Evolutionary conservation across 2,797 vertebrate species (phyloP).

Genomic region (Etheostoma nigrum): DNA sequence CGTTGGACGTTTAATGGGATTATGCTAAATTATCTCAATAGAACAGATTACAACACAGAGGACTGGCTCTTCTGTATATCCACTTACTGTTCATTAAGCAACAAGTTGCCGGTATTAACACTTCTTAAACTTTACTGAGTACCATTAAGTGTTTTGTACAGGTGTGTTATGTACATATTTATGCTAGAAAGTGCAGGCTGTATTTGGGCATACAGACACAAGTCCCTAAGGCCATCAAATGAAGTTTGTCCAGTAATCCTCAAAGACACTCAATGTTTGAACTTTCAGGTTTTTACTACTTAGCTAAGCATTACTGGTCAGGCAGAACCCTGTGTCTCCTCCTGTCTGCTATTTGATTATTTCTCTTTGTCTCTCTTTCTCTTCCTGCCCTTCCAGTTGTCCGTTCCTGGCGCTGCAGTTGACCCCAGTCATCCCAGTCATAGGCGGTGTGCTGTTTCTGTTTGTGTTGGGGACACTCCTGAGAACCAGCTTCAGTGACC

Average conservation of each 20-base stretch:
- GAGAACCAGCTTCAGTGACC: slow-evolving; percentile 98
- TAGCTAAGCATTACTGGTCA: neutral
- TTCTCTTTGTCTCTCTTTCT: slow-evolving; percentile 17
- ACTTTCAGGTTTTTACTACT: slow-evolving; percentile 1
- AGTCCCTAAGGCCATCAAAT: neutral
- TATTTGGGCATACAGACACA: slow-evolving; percentile 10
- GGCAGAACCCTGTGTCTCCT: neutral
- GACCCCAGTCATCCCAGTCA: slow-evolving; percentile 93
- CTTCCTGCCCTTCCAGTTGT: slow-evolving; percentile 85
- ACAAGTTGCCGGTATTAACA: slow-evolving; percentile 3
- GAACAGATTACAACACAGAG: slow-evolving; percentile 52
- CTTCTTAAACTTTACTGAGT: slow-evolving; percentile 5
- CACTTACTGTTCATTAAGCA: slow-evolving; percentile 39
- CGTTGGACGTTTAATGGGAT: slow-evolving; percentile 63
- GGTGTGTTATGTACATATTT: slow-evolving; percentile 1
- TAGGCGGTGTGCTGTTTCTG: slow-evolving; percentile 93
- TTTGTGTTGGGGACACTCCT: slow-evolving; percentile 97
- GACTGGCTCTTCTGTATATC: slow-evolving; percentile 27
- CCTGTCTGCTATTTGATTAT: neutral
- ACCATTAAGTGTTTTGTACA: neutral
- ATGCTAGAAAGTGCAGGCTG: slow-evolving; percentile 4
- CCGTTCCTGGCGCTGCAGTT: slow-evolving; percentile 89
- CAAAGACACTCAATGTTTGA: slow-evolving; percentile 2
- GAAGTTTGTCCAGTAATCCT: slow-evolving; percentile 15
- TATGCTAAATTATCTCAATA: slow-evolving; percentile 61